Base-by-base conservation (phyloP, 30 jellyfish, hydroid and myxozoan genomes). In the Pelagia noctiluca region DNA sequence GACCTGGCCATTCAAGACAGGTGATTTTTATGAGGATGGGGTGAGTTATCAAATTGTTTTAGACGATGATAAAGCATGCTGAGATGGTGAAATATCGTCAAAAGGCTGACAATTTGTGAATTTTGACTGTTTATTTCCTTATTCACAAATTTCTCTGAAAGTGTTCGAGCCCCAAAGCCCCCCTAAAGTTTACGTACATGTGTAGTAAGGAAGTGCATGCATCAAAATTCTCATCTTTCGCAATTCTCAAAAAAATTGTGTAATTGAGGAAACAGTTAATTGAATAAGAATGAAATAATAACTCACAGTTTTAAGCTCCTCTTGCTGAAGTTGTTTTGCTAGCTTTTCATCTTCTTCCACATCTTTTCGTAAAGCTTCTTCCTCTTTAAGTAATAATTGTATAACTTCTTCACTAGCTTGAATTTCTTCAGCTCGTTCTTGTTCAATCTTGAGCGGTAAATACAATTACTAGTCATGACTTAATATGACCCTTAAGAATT, bases 381-480 rank as follows among this genome's bases (percentile, higher is more conserved):
- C 86, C 50, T 90, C 97, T 57, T 90, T 86, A 21, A 42, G 63
- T 12, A 82, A 1, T 63, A 46, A 19, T 36, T 57, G 35, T 0
- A 63, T 47, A 36, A 82, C 26, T 36, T 82, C 92, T 82, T 82
- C 92, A 57, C 92, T 82, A 46, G 92, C 92, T 36, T 69, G 74
- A 23, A 33, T 2, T 61, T 82, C 92, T 36, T 82, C 82, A 25
- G 35, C 71, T 29, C 33, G 54, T 36, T 82, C 92, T 22, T 66
- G 16, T 34, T 69, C 84, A 68, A 60, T 52, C 92, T 82, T 42
- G 16, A 42, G 57, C 57, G 16, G 16, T 42, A 16, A 8, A 42
- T 42, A 42, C 8, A 42, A 5, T 42, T 8, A 42, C 16, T 42
- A 5, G 57, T 42, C 57, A 5, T 42, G 16, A 42, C 57, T 16